Percentiles rank a stretch among this genome's conserved stretches.
Conservation (phyloP, 2,113 vertebrate genomes). For the Muntiacus reevesi region DNA sequence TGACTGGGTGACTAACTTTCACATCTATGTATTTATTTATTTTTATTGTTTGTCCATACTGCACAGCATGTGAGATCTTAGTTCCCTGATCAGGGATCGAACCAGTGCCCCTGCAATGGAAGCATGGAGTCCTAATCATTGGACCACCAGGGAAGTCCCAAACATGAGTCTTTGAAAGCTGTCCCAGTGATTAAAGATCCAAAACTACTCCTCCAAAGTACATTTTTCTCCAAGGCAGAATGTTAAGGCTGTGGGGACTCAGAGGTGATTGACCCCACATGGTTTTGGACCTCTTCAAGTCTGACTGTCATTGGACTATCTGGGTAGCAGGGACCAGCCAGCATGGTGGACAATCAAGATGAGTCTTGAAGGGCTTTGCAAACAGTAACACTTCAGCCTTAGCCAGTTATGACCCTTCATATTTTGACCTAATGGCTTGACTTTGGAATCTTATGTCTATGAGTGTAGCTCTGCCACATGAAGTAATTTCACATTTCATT, state of each 20-base stretch:
- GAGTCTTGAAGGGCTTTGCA: neutral
- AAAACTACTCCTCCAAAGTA: neutral
- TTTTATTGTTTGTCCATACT: neutral
- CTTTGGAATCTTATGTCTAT: neutral
- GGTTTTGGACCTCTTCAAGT: neutral
- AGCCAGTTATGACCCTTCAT: neutral
- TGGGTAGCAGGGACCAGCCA: neutral
- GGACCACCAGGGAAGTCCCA: neutral
- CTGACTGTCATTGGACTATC: neutral
- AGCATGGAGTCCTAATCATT: neutral
- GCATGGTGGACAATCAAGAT: neutral
- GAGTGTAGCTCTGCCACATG: neutral
- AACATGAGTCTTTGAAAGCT: neutral
- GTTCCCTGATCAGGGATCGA: neutral
- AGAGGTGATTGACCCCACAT: neutral
- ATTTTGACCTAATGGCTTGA: slow-evolving; percentile 2
- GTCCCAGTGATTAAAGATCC: neutral
- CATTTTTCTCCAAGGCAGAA: neutral
- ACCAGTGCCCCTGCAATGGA: neutral
- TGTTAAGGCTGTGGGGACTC: neutral
- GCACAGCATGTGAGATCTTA: neutral
- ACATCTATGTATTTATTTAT: neutral
- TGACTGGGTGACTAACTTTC: neutral
- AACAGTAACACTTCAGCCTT: neutral
- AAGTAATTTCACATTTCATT: neutral